Evolutionary conservation across 2,888 invertebrate species (phyloP), one percentile per base, ranked within the genome.

Genomic region (Rotaria socialis): DNA sequence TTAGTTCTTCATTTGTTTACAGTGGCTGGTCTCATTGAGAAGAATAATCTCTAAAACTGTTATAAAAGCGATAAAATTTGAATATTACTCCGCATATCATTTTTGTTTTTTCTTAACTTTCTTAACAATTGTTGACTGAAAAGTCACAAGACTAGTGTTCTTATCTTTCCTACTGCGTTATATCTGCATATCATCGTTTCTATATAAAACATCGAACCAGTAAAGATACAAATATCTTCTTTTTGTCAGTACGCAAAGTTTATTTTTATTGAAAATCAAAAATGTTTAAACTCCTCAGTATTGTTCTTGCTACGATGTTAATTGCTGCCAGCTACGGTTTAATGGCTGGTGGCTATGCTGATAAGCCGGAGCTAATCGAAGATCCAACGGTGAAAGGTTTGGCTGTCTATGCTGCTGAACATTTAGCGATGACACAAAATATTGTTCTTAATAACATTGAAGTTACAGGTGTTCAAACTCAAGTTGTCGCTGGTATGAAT

Each of bases 401-500:
- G 11, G 47, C 22, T 43, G 22, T 43, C 47, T 80, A 19, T 80
- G 80, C 22, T 80, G 80, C 47, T 47, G 80, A 47, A 80, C 11
- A 80, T 24, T 47, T 80, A 19, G 24, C n/a, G 4, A 2, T 4
- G 14, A 24, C 8, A n/a, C 24, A 80, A 10, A 80, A 80, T 80
- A 11, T 43, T 47, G 0, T n/a, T 47, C n/a, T 80, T 11, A 24
- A 8, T 14, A 0, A 80, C n/a, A 2, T 47, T 47, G 11, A 24
- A 80, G 11, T 80, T 24, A 80, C 8, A 3, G 47, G 80, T 47
- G 47, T 80, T 47, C 80, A 80, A 80, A 80, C 80, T n/a, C 80
- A 80, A 80, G 24, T 80, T 19, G 80, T 80, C 47, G 47, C 47
- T 80, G 80, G 80, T 80, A 22, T n/a, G 0, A 80, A 80, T 47